Evolutionary conservation across 1,140 invertebrate genomes (phyloP), one percentile per base, ranked within the genome.

Genomic region (Maconellicoccus hirsutus): DNA sequence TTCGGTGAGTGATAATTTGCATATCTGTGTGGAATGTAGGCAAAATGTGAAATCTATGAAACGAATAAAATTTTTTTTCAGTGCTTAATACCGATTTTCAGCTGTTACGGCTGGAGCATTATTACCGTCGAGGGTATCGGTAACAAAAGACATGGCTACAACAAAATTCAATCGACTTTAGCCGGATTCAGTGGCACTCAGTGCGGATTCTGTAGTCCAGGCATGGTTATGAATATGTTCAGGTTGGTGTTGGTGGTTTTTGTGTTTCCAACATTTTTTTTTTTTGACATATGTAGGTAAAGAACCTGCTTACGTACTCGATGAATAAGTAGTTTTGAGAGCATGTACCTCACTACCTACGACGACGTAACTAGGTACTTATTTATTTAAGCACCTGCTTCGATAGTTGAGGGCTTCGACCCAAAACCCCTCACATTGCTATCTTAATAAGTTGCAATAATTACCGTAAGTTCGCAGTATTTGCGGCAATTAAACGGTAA

Each of bases 201-300:
- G n/a, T n/a, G n/a, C n/a, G n/a, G n/a, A n/a, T n/a, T 93, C 79
- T 95, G 92, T 75, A 94, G 92, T 3, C 92, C 93, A 1, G 92
- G 92, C 16, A 93, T 95, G 70, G 91, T 96, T 0, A 95, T 96
- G 93, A 94, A 92, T 1, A 95, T 95, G 93, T 95, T 95, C 75
- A 59, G 70, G 22, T 52, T 38, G 38, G 23, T 66, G 33, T 38
- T 7, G 14, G 14, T 38, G 14, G 6, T 38, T 38, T 38, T 38
- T 38, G 14, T 38, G 33, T n/a, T n/a, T n/a, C n/a, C n/a, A n/a
- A n/a, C n/a, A n/a, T n/a, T n/a, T n/a, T n/a, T n/a, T n/a, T n/a
- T n/a, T n/a, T n/a, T n/a, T n/a, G n/a, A n/a, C n/a, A n/a, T n/a
- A n/a, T n/a, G n/a, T n/a, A n/a, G n/a, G n/a, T n/a, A n/a, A n/a